These are phyloP conservation scores for Emydura subglobosa DNA, from an alignment of 2,113 vertebrate species.

Conservation along the genomic window DNA sequence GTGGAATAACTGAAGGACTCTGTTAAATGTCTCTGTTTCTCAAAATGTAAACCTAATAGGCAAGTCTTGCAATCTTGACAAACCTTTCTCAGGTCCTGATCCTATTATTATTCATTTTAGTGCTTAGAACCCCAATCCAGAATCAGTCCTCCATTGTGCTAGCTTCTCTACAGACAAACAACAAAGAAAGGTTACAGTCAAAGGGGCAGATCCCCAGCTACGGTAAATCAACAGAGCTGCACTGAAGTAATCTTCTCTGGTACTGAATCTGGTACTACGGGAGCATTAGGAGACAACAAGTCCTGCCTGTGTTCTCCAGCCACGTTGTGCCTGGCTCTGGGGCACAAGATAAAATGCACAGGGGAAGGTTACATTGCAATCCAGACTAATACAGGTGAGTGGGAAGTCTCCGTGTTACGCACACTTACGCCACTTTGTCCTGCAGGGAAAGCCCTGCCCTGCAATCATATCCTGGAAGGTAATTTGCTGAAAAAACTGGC, in stretches of 20 bases:
- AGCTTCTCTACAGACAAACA: not conserved
- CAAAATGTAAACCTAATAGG: conserved; percentile 22
- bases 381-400: accelerated
- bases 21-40: not conserved
- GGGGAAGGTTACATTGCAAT: not conserved
- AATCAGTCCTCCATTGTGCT: accelerated
- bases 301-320: accelerated
- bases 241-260: accelerated
- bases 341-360: not conserved
- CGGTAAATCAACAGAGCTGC: not conserved
- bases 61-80: not conserved
- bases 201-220: not conserved
- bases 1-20: not conserved
- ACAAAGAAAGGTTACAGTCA: not conserved
- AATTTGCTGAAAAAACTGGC: conserved; percentile 47
- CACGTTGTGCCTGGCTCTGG: accelerated
- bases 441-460: conserved; percentile 22
- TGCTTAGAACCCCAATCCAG: accelerated
- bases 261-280: not conserved
- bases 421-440: accelerated
- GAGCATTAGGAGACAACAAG: not conserved
- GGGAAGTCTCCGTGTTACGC: not conserved
- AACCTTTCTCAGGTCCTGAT: not conserved
- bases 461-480: conserved; percentile 12
- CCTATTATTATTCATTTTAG: not conserved